phyloP scores from a whole-genome alignment of 2,113 vertebrate species.

The Tetrao urogallus region DNA sequence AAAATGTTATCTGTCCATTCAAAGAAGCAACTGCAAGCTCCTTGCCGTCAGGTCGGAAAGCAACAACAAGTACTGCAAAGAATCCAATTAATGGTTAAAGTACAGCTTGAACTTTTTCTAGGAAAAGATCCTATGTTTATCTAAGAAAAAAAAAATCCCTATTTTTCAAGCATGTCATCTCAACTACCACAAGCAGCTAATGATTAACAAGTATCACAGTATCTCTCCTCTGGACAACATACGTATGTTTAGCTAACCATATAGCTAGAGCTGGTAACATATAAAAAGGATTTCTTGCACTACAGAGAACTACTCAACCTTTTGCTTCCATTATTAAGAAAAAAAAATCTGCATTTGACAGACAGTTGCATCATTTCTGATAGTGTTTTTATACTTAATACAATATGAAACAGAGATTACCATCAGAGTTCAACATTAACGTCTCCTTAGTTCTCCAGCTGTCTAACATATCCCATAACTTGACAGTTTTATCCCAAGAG shows the following conservation, averaged over 20 bases:
- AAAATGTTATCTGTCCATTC: constrained; percentile 92
- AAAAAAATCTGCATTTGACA: background rate
- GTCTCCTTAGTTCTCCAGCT: constrained; percentile 96
- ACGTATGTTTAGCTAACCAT: background rate
- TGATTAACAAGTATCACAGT: background rate
- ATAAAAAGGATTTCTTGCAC: background rate
- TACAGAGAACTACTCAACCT: background rate
- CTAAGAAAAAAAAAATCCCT: background rate
- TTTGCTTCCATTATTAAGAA: background rate
- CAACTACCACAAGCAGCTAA: background rate
- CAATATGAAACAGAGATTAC: constrained; percentile 69
- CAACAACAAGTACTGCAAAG: constrained; percentile 83
- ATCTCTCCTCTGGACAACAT: background rate
- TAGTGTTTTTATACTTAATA: background rate
- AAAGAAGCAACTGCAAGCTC: constrained; percentile 91
- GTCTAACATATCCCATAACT: constrained; percentile 96
- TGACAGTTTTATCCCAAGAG: constrained; percentile 95
- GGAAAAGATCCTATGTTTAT: background rate
- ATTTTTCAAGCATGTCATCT: background rate
- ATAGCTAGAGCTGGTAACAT: background rate
- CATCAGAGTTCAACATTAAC: constrained; percentile 85
- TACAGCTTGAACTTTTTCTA: background rate
- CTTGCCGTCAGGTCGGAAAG: constrained; percentile 89
- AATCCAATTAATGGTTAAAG: background rate
- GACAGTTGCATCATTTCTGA: background rate